phyloP scores from a whole-genome alignment of 2,888 invertebrate species.

The Ormyrus pomaceus region DNA sequence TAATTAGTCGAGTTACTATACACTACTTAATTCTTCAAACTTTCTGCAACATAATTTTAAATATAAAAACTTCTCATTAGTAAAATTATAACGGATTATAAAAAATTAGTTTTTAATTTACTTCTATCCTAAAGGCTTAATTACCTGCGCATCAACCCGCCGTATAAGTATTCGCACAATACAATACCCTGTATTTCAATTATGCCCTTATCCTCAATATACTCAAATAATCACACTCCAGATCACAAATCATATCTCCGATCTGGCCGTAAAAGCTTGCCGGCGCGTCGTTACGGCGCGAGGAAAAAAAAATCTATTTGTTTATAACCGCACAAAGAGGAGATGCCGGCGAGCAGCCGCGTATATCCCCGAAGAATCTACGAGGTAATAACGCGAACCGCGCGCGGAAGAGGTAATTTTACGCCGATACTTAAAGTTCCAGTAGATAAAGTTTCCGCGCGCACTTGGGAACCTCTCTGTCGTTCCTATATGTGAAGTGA shows the following conservation, averaged over 20 bases:
- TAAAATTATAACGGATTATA: no score
- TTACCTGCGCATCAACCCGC: no score
- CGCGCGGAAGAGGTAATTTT: conserved; percentile 41
- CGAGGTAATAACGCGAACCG: conserved; percentile 28
- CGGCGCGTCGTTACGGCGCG: background rate
- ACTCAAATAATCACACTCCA: background rate
- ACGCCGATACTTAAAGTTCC: conserved; percentile 52
- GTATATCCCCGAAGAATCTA: conserved; percentile 29
- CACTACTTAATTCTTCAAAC: no score
- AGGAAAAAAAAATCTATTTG: conserved; percentile 32
- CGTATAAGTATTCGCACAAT: no score
- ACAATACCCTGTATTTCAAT: conserved; percentile 16
- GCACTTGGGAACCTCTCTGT: conserved; percentile 27
- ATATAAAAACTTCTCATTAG: no score
- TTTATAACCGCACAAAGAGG: conserved; percentile 7
- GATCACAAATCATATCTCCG: background rate
- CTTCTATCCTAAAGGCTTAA: no score
- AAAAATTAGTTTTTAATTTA: no score
- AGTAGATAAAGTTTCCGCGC: conserved; percentile 46
- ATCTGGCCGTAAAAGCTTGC: background rate
- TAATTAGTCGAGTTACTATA: no score
- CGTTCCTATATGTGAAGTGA: background rate
- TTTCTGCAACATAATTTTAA: no score
- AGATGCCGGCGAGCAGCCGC: no score
- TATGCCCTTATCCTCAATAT: no score